These are phyloP conservation scores for Aproaerema taeniolella DNA, from an alignment of 2,888 invertebrate species.

Conservation along the genomic window DNA sequence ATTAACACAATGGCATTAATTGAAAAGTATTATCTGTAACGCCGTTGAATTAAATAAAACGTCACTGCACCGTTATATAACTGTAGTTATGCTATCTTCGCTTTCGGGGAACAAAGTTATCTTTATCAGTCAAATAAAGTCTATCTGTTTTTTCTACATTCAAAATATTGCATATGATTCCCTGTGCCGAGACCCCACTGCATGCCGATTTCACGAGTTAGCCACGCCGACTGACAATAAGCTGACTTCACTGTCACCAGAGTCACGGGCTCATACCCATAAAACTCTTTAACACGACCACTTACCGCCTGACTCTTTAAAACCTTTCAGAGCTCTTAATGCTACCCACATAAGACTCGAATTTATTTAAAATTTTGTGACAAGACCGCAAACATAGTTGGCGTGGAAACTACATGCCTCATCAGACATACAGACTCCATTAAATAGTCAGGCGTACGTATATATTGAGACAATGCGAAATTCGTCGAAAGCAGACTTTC, in stretches of 20 bases:
- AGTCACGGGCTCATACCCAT: slow-evolving; percentile 57
- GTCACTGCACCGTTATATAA: too few relatives aligned
- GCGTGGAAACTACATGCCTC: slow-evolving; percentile 46
- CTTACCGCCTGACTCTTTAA: slow-evolving; percentile 10
- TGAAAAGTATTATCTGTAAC: too few relatives aligned
- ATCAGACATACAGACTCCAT: slow-evolving; percentile 48
- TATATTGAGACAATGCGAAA: slow-evolving; percentile 39
- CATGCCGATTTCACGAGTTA: slow-evolving; percentile 69
- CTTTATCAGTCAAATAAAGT: too few relatives aligned
- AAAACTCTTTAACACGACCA: slow-evolving; percentile 49
- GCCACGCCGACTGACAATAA: slow-evolving; percentile 72
- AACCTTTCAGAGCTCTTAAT: slow-evolving; percentile 10
- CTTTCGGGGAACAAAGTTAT: too few relatives aligned
- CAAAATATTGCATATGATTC: too few relatives aligned
- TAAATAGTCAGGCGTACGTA: slow-evolving; percentile 48
- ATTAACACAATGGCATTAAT: too few relatives aligned
- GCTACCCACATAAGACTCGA: slow-evolving; percentile 15
- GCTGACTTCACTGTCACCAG: slow-evolving; percentile 57
- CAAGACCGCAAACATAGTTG: slow-evolving; percentile 13
- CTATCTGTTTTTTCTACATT: too few relatives aligned
- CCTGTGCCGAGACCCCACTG: slow-evolving; percentile 49
- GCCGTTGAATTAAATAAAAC: too few relatives aligned
- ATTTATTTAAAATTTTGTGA: slow-evolving; percentile 11
- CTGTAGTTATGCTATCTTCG: too few relatives aligned
- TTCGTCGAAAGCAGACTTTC: slow-evolving; percentile 61